Base-by-base conservation (phyloP, 2,113 vertebrate species). In the Mastomys coucha region DNA sequence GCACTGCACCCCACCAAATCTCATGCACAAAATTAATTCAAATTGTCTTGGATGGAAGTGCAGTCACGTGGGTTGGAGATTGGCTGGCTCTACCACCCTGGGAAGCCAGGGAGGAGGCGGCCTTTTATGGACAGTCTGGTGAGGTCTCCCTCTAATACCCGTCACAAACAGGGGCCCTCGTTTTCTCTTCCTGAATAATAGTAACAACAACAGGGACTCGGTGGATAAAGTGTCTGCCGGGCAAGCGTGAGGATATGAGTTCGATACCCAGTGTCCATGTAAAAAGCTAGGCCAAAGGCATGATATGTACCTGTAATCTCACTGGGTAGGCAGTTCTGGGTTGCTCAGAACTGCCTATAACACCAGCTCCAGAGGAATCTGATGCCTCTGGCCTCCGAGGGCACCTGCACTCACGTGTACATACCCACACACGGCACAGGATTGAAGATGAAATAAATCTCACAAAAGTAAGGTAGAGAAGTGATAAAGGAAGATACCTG, bases 21-120 rank as follows among this genome's bases (percentile, higher is more conserved):
- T 97, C 94, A 96, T 26, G 92, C 93, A 65, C 93, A 91, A 92
- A 97, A 97, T 98, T 97, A 96, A 97, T 97, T 97, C 94, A 86
- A 63, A 97, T 97, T 85, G 88, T 96, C 95, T 97, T 96, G 97
- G 97, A 90, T 72, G 92, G 93, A 91, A 95, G 63, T 1, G 0
- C 28, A 86, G 80, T 95, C 97, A 97, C 53, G 10, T 89, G 97
- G 80, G 87, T 51, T 88, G 91, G 92, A 93, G 96, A 73, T 22
- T 95, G 97, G 94, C 95, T 84, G 92, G 69, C 11, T 39, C 60
- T 39, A 4, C 0, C 56, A 58, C 67, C 12, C 9, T 0, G 56
- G 94, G 90, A 88, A 95, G 91, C 93, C 58, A 58, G 91, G 36
- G 13, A 82, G 92, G 91, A 39, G 73, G 51, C 0, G 0, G 67